Percentiles rank a stretch among this genome's conserved stretches.
These are phyloP conservation scores for Epizoanthus ramosus DNA, from an alignment of 92 coral and sea anemone genomes.

Conservation along the genomic window DNA sequence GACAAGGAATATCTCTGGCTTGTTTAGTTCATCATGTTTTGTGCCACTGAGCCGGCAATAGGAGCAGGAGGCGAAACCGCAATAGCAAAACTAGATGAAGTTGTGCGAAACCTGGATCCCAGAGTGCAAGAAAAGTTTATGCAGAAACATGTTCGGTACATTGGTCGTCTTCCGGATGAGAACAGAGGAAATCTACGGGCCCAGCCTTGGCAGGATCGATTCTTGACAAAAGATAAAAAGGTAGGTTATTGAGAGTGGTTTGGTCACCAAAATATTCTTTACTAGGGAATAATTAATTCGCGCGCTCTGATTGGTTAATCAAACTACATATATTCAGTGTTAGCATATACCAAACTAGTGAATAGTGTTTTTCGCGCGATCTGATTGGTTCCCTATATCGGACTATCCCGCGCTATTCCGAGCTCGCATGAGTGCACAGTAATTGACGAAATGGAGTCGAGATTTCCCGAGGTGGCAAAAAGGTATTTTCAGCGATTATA, in stretches of 20 bases:
- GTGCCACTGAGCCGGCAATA: conserved; percentile 33
- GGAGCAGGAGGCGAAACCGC: conserved; percentile 44
- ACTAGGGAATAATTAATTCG: not conserved
- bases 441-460: too few species aligned
- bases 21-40: conserved; percentile 28
- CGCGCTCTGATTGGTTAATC: too few species aligned
- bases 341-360: too few species aligned
- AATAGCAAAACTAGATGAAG: conserved; percentile 24
- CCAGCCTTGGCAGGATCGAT: conserved; percentile 42
- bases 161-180: conserved; percentile 37
- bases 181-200: conserved; percentile 4
- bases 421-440: too few species aligned
- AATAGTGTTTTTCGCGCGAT: too few species aligned
- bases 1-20: not conserved
- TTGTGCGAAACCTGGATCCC: conserved; percentile 11
- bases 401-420: too few species aligned
- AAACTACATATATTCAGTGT: too few species aligned
- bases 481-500: too few species aligned
- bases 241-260: not conserved
- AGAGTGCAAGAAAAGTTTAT: conserved; percentile 6
- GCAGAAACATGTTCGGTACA: conserved; percentile 30
- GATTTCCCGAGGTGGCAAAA: too few species aligned
- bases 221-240: conserved; percentile 36
- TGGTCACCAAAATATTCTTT: not conserved
- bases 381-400: too few species aligned